Evolutionary conservation across 2,888 invertebrate genomes (phyloP).

Genomic region (Copidosoma aretas): DNA sequence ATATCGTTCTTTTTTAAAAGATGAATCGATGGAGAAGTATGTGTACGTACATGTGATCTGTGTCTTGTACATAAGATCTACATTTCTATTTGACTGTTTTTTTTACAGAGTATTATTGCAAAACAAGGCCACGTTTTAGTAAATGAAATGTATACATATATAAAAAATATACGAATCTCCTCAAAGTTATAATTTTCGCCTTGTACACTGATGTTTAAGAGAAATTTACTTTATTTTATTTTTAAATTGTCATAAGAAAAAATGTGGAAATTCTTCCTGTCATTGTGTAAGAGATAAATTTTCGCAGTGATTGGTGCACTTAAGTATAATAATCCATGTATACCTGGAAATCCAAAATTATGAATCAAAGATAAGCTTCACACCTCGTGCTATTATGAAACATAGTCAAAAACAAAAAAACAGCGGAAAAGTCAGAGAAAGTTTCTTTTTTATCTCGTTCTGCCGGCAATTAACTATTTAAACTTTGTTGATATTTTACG

Average conservation of each 20-base stretch:
- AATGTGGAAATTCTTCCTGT: too few relatives aligned
- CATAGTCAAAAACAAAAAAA: conserved; percentile 16
- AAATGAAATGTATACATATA: too few relatives aligned
- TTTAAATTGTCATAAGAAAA: conserved; percentile 9
- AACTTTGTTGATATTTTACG: neutral
- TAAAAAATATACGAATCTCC: too few relatives aligned
- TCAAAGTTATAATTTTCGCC: conserved; percentile 7
- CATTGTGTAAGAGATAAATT: too few relatives aligned
- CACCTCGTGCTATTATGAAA: conserved; percentile 1
- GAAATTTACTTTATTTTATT: too few relatives aligned
- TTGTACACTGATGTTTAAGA: conserved; percentile 32
- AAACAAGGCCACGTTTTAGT: conserved; percentile 17
- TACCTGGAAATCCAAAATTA: conserved; percentile 21
- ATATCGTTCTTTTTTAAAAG: conserved; percentile 30
- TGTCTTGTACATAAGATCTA: conserved; percentile 26
- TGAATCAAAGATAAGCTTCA: conserved; percentile 10
- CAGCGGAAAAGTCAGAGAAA: conserved; percentile 31
- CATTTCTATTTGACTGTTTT: conserved; percentile 41
- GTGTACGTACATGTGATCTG: conserved; percentile 26
- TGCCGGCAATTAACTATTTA: neutral
- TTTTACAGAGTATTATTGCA: conserved; percentile 34
- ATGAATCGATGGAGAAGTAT: conserved; percentile 23
- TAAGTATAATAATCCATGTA: conserved; percentile 36
- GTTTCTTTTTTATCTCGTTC: conserved; percentile 9
- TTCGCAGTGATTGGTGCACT: conserved; percentile 42